phyloP scores from a whole-genome alignment of 2,797 vertebrate genomes.

The Paramormyrops hopkinsi region DNA sequence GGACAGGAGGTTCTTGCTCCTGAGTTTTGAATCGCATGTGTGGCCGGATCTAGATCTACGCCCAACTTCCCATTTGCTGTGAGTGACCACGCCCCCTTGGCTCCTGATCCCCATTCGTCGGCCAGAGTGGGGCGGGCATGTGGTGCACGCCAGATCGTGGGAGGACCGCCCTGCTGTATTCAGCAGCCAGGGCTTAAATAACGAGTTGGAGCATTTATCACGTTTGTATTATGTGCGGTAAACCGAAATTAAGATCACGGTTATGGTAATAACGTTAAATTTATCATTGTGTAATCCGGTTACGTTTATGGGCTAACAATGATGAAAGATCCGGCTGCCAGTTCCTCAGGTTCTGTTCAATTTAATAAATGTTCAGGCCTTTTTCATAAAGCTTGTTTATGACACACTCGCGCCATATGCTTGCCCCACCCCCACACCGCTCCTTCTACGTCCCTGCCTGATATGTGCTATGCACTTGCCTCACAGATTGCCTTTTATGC shows the following conservation, averaged over 20 bases:
- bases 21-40: not conserved
- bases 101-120: not conserved
- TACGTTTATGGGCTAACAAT: constrained; percentile 63
- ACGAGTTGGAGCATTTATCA: not conserved
- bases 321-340: constrained; percentile 50
- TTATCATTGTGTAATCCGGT: constrained; percentile 44
- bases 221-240: constrained; percentile 6
- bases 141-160: not conserved
- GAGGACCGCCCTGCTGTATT: not conserved
- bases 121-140: not conserved
- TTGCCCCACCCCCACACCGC: constrained; percentile 35
- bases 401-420: constrained; percentile 65
- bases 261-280: constrained; percentile 28
- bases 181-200: not conserved
- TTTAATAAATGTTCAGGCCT: constrained; percentile 78
- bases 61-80: not conserved
- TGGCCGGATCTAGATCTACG: not conserved
- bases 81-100: not conserved
- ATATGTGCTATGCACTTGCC: constrained; percentile 53
- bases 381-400: constrained; percentile 80
- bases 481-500: constrained; percentile 54
- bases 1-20: not conserved
- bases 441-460: constrained; percentile 52
- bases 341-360: constrained; percentile 71
- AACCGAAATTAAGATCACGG: constrained; percentile 30